phyloP scores from a whole-genome alignment of 1,140 invertebrate species.

The Pinna nobilis region DNA sequence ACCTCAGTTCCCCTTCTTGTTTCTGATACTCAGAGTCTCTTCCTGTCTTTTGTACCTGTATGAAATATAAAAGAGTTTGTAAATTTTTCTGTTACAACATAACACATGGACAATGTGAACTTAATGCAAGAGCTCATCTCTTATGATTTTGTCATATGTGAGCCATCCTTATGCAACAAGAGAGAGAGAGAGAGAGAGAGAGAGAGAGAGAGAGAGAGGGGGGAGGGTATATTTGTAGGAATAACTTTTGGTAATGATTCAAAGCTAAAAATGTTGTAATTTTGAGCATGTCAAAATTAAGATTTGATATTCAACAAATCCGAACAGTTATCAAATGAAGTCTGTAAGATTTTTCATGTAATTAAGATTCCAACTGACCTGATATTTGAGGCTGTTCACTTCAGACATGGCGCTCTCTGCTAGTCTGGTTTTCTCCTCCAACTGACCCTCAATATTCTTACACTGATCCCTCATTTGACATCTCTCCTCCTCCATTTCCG shows the following conservation, averaged over 20 bases:
- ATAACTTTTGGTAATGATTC: too few species aligned
- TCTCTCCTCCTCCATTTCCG: slow-evolving; percentile 3
- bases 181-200: too few species aligned
- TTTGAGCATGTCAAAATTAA: too few species aligned
- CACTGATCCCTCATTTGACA: background rate
- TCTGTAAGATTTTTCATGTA: background rate
- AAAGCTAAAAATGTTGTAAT: too few species aligned
- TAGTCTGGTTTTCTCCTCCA: slow-evolving; percentile 16
- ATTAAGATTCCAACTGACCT: slow-evolving; percentile 29
- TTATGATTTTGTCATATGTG: too few species aligned
- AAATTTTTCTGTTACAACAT: too few species aligned
- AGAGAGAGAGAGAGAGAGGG: too few species aligned
- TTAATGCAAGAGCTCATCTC: too few species aligned
- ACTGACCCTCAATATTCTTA: slow-evolving; percentile 32
- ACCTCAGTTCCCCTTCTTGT: slow-evolving; percentile 4
- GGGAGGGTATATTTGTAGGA: too few species aligned
- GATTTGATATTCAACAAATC: background rate
- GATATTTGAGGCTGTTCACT: slow-evolving; percentile 45
- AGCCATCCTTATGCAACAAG: too few species aligned
- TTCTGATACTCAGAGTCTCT: background rate
- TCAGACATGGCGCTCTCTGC: slow-evolving; percentile 26
- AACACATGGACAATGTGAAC: too few species aligned
- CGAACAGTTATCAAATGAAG: background rate
- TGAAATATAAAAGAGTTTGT: background rate
- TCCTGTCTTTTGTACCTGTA: slow-evolving; percentile 6